phyloP scores from a whole-genome alignment of 2,888 invertebrate genomes.

The Cryptophagus acutangulus region DNA sequence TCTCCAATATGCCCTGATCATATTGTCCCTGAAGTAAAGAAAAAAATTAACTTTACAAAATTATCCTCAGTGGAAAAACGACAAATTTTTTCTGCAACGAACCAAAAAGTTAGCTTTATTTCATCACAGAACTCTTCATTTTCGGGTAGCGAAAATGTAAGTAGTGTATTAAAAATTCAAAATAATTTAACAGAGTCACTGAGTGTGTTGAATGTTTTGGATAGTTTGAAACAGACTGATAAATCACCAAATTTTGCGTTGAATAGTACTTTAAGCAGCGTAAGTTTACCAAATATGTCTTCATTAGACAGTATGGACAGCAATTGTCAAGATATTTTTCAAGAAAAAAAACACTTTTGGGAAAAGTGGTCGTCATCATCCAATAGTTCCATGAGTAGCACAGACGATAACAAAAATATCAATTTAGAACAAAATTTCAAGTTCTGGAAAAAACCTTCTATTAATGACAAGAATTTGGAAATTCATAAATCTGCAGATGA shows the following conservation, averaged over 20 bases:
- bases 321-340: constrained; percentile 16
- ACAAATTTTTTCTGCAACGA: constrained; percentile 21
- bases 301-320: constrained; percentile 17
- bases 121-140: constrained; percentile 22
- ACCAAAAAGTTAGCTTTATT: neutral
- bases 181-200: constrained; percentile 5
- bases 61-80: constrained; percentile 27
- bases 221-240: constrained; percentile 20
- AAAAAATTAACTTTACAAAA: constrained; percentile 6
- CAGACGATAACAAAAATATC: constrained; percentile 6
- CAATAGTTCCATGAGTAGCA: constrained; percentile 18
- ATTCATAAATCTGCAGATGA: constrained; percentile 25
- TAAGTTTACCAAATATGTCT: constrained; percentile 28
- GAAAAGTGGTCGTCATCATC: constrained; percentile 27
- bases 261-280: constrained; percentile 15
- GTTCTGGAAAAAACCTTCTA: constrained; percentile 20
- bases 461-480: neutral
- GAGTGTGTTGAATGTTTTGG: constrained; percentile 24
- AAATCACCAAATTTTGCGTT: constrained; percentile 7
- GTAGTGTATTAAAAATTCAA: constrained; percentile 8
- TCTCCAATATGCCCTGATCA: constrained; percentile 37
- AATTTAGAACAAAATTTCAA: neutral
- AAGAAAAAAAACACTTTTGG: constrained; percentile 32
- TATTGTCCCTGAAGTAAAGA: constrained; percentile 36
- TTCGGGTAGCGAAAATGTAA: constrained; percentile 25